Percentiles rank a stretch among this genome's conserved stretches.
Evolutionary conservation across 2,113 vertebrate species (phyloP).

Genomic region (Acanthochromis polyacanthus): DNA sequence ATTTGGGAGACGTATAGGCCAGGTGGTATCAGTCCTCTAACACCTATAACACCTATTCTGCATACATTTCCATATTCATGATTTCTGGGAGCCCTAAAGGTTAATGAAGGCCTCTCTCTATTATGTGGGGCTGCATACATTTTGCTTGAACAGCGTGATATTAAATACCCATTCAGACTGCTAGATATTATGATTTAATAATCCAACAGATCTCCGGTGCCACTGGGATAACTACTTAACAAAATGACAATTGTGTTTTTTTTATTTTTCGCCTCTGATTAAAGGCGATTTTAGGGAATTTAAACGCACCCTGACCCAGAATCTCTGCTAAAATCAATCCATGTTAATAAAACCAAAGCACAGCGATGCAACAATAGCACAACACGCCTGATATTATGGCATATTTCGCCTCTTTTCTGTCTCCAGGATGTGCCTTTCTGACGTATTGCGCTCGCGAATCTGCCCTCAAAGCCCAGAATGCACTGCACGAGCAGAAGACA

Average conservation of each 20-base stretch:
- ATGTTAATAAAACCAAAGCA: slow-evolving; percentile 26
- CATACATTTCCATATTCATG: slow-evolving; percentile 81
- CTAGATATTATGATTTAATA: slow-evolving; percentile 64
- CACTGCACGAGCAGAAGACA: slow-evolving; percentile 87
- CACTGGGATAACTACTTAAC: slow-evolving; percentile 11
- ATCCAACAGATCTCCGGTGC: slow-evolving; percentile 41
- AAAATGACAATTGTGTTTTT: slow-evolving; percentile 22
- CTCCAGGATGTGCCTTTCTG: slow-evolving; percentile 84
- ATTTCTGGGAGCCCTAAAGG: slow-evolving; percentile 75
- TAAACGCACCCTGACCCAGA: slow-evolving; percentile 20
- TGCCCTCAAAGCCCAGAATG: slow-evolving; percentile 87
- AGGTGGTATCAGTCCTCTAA: slow-evolving; percentile 72
- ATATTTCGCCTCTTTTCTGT: slow-evolving; percentile 27
- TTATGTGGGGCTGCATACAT: slow-evolving; percentile 75
- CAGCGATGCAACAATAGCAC: slow-evolving; percentile 12
- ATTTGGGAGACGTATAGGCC: slow-evolving; percentile 68
- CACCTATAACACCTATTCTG: slow-evolving; percentile 79
- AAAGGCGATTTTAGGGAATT: slow-evolving; percentile 5
- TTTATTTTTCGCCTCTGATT: slow-evolving; percentile 13
- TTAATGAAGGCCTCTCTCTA: slow-evolving; percentile 78
- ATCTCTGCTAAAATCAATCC: background rate
- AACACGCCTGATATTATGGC: slow-evolving; percentile 26
- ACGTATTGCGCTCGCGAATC: slow-evolving; percentile 86
- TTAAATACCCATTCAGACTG: slow-evolving; percentile 67
- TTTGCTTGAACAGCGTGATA: slow-evolving; percentile 59